Evolutionary conservation across 92 coral and sea anemone species (phyloP).

Genomic region (Porites divaricata): DNA sequence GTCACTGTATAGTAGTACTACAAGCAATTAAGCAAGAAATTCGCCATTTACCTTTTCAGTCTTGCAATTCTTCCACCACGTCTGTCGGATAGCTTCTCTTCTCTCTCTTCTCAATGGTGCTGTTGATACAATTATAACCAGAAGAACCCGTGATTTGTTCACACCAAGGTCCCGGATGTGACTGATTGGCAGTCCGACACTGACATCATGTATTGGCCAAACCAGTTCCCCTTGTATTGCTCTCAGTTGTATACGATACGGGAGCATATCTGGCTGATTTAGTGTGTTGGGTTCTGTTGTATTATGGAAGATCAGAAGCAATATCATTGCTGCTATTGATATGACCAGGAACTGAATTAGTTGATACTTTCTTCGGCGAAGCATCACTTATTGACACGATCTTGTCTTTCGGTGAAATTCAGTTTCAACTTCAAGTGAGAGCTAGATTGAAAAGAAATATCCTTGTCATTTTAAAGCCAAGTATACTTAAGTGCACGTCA

Average conservation of each 20-base stretch:
- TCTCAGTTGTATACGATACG: constrained; percentile 12
- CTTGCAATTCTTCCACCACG: constrained; percentile 67
- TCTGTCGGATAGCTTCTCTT: constrained; percentile 63
- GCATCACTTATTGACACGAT: neutral
- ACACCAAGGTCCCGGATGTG: constrained; percentile 27
- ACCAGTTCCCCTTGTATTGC: constrained; percentile 23
- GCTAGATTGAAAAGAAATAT: neutral
- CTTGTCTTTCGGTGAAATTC: neutral
- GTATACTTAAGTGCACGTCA: neutral
- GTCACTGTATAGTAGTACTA: no score
- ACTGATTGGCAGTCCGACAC: constrained; percentile 27
- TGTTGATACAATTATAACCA: constrained; percentile 58
- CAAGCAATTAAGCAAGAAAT: no score
- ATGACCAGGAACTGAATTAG: constrained; percentile 7
- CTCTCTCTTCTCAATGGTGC: constrained; percentile 60
- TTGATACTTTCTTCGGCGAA: neutral
- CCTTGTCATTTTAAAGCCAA: neutral
- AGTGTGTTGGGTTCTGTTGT: neutral
- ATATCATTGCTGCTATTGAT: neutral
- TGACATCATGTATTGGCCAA: constrained; percentile 12
- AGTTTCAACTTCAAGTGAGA: neutral
- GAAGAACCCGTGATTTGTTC: constrained; percentile 33
- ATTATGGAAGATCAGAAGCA: constrained; percentile 2
- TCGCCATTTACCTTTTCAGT: constrained; percentile 3
- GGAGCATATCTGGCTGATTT: constrained; percentile 4